Base-by-base conservation (phyloP, 2,113 vertebrate genomes). In the Polyodon spathula region DNA sequence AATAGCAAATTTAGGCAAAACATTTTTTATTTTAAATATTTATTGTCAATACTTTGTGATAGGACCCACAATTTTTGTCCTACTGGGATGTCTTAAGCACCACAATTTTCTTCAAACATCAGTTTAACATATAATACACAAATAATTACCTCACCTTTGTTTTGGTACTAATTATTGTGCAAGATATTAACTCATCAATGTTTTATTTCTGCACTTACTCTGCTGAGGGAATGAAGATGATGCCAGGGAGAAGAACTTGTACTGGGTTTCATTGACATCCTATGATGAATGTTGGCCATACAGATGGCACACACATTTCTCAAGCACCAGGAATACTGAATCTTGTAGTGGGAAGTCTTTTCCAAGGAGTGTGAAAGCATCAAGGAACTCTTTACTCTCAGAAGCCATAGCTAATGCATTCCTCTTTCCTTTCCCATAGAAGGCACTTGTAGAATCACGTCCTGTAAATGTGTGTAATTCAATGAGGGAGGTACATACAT, bases 361-460 rank as follows among this genome's bases (percentile, higher is more conserved):
- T 41, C 63, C 70, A 16, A 66, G 54, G 58, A 59, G 50, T 63
- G 15, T 68, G 66, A 71, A 72, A 42, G 56, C 64, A 62, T 38
- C 58, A 40, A 63, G 63, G 58, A 61, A 70, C 57, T 66, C 68
- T 37, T 58, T 56, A 63, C 50, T 67, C 38, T 64, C 58, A 15
- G 56, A 68, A 43, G 44, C 63, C 51, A 65, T 46, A 62, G 63
- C 38, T 51, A 64, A 64, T 61, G 54, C 42, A 59, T 69, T 41
- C 53, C 38, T 66, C 56, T 68, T 68, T 5, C 66, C 59, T 17
- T 65, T 71, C 41, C 69, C 53, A 54, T 68, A 60, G 65, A 68
- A 71, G 60, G 66, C 44, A 41, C 63, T 67, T 59, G 54, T 66
- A 41, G 61, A 69, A 63, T 72, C 62, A 67, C 65, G 64, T 42